phyloP scores from a whole-genome alignment of 1,140 invertebrate species.

The Vanessa tameamea region DNA sequence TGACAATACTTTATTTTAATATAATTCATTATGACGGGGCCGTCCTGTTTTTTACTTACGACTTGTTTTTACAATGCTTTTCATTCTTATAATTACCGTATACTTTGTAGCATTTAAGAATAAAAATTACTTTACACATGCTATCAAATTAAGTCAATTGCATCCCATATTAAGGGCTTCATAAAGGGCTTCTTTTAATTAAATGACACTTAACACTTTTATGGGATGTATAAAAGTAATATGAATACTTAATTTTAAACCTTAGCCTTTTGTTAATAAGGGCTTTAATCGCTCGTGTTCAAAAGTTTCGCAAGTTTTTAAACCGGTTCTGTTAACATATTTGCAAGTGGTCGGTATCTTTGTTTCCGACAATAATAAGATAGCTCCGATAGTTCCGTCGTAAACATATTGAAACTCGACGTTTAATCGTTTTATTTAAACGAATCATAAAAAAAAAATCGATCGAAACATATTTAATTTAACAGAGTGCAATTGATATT shows the following conservation, averaged over 20 bases:
- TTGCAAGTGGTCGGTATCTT: neutral
- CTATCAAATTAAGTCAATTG: constrained; percentile 36
- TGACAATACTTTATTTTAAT: too few relatives aligned
- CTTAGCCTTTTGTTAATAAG: neutral
- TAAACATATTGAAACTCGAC: neutral
- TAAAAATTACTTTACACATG: constrained; percentile 1
- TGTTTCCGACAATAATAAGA: neutral
- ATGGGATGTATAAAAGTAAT: constrained; percentile 20
- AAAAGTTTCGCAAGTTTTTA: neutral
- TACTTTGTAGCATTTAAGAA: neutral
- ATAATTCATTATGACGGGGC: too few relatives aligned
- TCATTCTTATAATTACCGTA: neutral
- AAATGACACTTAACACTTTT: constrained; percentile 46
- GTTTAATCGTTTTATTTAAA: neutral
- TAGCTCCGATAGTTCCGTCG: neutral
- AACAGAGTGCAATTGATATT: neutral
- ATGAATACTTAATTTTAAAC: constrained; percentile 4
- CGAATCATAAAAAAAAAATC: neutral
- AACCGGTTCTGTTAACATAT: neutral
- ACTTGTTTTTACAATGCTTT: neutral
- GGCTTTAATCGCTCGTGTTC: neutral
- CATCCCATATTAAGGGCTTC: constrained; percentile 54
- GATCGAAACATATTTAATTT: neutral
- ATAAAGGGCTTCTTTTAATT: constrained; percentile 65
- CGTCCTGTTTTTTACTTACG: too few relatives aligned